Base-by-base conservation (phyloP, 2,888 invertebrate species). In the Drosophila limbata region DNA sequence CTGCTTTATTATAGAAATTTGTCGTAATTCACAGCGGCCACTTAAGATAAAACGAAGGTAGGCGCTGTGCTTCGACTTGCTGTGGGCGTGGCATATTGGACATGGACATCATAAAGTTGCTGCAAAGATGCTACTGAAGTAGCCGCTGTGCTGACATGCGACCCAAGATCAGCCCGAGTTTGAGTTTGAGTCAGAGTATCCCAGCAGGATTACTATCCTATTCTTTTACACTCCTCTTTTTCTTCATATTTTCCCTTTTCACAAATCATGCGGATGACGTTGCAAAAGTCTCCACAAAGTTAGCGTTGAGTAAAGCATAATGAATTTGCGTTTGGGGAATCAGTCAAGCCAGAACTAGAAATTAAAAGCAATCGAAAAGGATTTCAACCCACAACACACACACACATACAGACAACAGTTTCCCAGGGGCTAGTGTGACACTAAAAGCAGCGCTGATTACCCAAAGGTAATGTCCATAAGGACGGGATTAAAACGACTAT, bases 1-100 rank as follows among this genome's bases (percentile, higher is more conserved):
- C 89, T 82, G 85, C 77, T 89, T 90, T 89, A 90, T 90, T 87
- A 89, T 79, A 87, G 82, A 81, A 89, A 89, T 90, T 79, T 84
- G 81, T 86, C 76, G 78, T 84, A 84, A 84, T 89, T 90, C 80
- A 81, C 79, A 77, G 84, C 79, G 83, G 77, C 89, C 88, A 84
- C 88, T 90, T 90, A 77, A 89, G 90, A 90, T 89, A 84, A 90
- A 90, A 79, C 90, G 77, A 59, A 48, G 57, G 42, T 44, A 60
- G 60, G 48, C 62, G 61, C 31, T 17, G 19, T 10, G 15, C 28
- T 33, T 9, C 8, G 15, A 15, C 9, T 50, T 17, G 33, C 50
- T 40, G 42, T 51, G 73, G 87, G 83, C 85, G 83, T 88, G 73
- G 59, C 81, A 25, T 15, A 13, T 28, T 50, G 35, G 47, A 47